These are phyloP conservation scores for Thamnophis sirtalis DNA, from an alignment of 2,113 vertebrate species.

Conservation along the genomic window DNA sequence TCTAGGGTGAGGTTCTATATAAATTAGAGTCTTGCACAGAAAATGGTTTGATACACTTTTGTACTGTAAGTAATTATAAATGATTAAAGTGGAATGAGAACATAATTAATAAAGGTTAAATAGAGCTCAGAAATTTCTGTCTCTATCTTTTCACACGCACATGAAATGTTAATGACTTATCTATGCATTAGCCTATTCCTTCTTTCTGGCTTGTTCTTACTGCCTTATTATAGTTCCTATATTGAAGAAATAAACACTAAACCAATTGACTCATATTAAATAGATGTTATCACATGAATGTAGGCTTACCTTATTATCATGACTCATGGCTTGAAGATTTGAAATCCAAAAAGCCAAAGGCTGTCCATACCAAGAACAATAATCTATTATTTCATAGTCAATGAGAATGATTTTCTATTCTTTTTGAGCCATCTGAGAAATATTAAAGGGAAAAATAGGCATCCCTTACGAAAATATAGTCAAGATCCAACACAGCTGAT, in stretches of 20 bases:
- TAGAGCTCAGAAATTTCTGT: slow-evolving; percentile 6
- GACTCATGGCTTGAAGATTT: neutral
- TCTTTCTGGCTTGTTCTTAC: neutral
- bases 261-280: neutral
- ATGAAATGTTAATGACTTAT: slow-evolving; percentile 7
- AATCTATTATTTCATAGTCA: neutral
- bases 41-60: slow-evolving; percentile 40
- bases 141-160: slow-evolving; percentile 3
- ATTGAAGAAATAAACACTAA: neutral
- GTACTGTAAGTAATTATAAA: slow-evolving; percentile 51
- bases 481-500: neutral
- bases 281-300: neutral
- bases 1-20: slow-evolving; percentile 10
- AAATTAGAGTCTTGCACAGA: slow-evolving; percentile 1
- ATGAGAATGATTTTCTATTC: neutral
- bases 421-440: neutral
- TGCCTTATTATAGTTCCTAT: neutral
- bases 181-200: neutral
- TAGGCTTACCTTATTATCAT: neutral
- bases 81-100: slow-evolving; percentile 34
- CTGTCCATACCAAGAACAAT: neutral
- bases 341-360: neutral
- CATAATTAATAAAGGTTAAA: slow-evolving; percentile 43
- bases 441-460: neutral
- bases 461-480: neutral